These are phyloP conservation scores for Typhlichthys eigenmanni DNA, from an alignment of 2,797 vertebrate genomes.

Conservation along the genomic window DNA sequence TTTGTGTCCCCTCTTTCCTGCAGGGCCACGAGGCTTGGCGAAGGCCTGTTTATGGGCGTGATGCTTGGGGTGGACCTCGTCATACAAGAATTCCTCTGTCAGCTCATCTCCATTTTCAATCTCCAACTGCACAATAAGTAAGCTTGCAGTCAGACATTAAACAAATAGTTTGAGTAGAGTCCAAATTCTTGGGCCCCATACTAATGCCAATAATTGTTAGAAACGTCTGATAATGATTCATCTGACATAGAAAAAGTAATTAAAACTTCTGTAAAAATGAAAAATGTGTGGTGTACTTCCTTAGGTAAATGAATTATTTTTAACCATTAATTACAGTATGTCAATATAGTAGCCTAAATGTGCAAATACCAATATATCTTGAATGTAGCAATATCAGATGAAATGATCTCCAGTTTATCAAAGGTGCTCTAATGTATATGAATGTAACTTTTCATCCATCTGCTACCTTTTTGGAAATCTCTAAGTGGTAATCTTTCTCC, in stretches of 20 bases:
- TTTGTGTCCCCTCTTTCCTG: constrained; percentile 95
- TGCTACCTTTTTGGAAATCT: constrained; percentile 92
- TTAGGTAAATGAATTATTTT: too few relatives aligned
- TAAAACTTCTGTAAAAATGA: too few relatives aligned
- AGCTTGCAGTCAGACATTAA: neutral
- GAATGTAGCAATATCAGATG: too few relatives aligned
- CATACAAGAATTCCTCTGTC: constrained; percentile 91
- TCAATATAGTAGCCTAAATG: too few relatives aligned
- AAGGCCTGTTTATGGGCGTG: constrained; percentile 95
- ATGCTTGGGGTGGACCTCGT: constrained; percentile 96
- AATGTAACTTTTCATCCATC: neutral
- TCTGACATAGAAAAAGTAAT: too few relatives aligned
- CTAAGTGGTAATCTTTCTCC: constrained; percentile 90
- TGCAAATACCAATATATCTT: too few relatives aligned
- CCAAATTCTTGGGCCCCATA: neutral
- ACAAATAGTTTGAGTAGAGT: neutral
- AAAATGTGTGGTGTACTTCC: too few relatives aligned
- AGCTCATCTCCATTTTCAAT: constrained; percentile 91
- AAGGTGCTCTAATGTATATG: too few relatives aligned
- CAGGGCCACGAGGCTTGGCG: constrained; percentile 95
- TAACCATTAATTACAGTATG: too few relatives aligned
- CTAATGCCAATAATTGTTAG: neutral
- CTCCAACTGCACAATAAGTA: constrained; percentile 81
- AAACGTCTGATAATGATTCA: too few relatives aligned
- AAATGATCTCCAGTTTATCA: too few relatives aligned